Conservation (phyloP, 2,888 invertebrate genomes). For the Rosalia funebris region DNA sequence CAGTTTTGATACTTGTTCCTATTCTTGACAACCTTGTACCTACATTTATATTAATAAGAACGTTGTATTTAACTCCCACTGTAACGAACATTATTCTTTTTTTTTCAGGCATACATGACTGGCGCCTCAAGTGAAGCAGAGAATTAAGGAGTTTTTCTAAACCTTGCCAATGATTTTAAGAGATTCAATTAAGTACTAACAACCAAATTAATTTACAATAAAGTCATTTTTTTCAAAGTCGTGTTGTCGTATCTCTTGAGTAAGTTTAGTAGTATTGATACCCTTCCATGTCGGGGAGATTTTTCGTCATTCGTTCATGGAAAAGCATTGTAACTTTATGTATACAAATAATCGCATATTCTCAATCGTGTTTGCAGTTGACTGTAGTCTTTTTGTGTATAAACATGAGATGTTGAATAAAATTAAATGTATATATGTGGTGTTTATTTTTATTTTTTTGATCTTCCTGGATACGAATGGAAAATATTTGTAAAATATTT, state of each 20-base stretch:
- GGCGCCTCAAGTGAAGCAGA: slow-evolving; percentile 31
- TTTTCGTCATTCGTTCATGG: no score
- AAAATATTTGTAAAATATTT: no score
- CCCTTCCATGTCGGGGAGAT: no score
- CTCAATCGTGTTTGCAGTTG: slow-evolving; percentile 36
- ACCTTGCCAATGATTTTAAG: slow-evolving; percentile 6
- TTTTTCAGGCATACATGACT: slow-evolving; percentile 30
- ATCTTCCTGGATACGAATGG: no score
- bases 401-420: slow-evolving; percentile 29
- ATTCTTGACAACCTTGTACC: no score
- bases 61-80: no score
- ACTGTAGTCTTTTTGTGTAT: slow-evolving; percentile 38
- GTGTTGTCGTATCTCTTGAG: neutral
- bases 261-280: no score
- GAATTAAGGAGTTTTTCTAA: slow-evolving; percentile 30
- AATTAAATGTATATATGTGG: neutral
- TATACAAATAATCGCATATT: slow-evolving; percentile 26
- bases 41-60: no score
- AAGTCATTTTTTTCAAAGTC: neutral
- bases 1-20: no score
- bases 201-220: neutral
- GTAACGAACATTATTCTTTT: no score
- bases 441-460: neutral
- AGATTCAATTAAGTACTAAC: neutral
- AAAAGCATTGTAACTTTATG: neutral